Percentiles rank a stretch among this genome's conserved stretches.
phyloP scores from a whole-genome alignment of 2,113 vertebrate species.

The Chlamydotis undulata region DNA sequence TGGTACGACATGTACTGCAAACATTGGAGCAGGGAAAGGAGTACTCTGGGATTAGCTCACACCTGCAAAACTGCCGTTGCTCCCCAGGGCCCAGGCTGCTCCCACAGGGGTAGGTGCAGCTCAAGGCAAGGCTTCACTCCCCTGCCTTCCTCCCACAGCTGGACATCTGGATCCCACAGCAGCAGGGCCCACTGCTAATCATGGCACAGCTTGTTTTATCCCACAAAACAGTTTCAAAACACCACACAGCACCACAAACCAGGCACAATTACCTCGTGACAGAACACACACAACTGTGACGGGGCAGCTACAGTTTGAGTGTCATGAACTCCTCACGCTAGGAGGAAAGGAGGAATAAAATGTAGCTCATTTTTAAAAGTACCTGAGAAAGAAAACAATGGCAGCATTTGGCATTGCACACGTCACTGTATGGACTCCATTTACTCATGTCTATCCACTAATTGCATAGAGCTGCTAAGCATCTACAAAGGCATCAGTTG shows the following conservation, averaged over 20 bases:
- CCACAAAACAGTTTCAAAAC: background rate
- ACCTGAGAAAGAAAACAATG: background rate
- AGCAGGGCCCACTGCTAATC: background rate
- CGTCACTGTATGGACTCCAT: background rate
- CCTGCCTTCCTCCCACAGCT: background rate
- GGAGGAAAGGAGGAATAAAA: conserved; percentile 62
- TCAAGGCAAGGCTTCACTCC: background rate
- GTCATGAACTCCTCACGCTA: conserved; percentile 46
- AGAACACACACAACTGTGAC: conserved; percentile 53
- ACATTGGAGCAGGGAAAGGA: fast-evolving
- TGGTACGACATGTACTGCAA: background rate
- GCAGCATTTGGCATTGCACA: background rate
- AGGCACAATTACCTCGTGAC: conserved; percentile 76
- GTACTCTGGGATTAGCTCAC: background rate
- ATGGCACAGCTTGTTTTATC: background rate
- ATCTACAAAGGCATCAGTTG: background rate
- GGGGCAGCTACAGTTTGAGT: conserved; percentile 52
- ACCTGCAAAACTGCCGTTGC: background rate
- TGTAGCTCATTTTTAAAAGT: background rate
- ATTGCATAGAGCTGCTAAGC: background rate
- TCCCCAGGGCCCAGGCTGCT: background rate
- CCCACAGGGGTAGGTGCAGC: background rate
- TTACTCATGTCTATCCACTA: background rate
- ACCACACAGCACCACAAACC: conserved; percentile 75
- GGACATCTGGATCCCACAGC: background rate